Evolutionary conservation across 2,888 invertebrate species (phyloP).

Genomic region (Polymixis lichenea): DNA sequence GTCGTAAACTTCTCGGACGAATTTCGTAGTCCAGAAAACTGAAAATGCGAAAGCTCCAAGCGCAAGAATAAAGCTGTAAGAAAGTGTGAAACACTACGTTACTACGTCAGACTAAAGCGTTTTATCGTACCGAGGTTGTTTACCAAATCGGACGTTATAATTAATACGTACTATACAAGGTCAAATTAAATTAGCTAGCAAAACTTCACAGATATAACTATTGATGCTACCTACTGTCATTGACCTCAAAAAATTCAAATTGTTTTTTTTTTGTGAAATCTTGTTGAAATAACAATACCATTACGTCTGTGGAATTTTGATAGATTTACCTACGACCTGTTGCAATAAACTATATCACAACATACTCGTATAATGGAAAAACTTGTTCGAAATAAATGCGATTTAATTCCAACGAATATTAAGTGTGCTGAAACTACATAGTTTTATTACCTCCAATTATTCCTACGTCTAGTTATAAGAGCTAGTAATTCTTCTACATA

Average conservation of each 20-base stretch:
- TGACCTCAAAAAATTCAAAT: neutral
- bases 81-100: constrained; percentile 32
- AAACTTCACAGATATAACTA: neutral
- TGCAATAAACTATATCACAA: neutral
- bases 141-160: no score
- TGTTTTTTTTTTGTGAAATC: neutral
- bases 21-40: constrained; percentile 43
- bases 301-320: neutral
- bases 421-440: no score
- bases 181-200: neutral
- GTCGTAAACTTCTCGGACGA: constrained; percentile 9
- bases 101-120: neutral
- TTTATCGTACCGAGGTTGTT: neutral
- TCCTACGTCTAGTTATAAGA: no score
- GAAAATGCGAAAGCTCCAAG: constrained; percentile 48
- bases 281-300: neutral
- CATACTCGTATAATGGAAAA: no score
- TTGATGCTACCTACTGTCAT: neutral
- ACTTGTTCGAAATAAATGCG: neutral
- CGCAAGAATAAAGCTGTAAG: constrained; percentile 33
- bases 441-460: neutral
- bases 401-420: neutral
- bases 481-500: neutral
- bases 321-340: neutral
- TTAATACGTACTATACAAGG: neutral